Conservation (phyloP, 2,888 invertebrate species). For the Antheraea assamensis region DNA sequence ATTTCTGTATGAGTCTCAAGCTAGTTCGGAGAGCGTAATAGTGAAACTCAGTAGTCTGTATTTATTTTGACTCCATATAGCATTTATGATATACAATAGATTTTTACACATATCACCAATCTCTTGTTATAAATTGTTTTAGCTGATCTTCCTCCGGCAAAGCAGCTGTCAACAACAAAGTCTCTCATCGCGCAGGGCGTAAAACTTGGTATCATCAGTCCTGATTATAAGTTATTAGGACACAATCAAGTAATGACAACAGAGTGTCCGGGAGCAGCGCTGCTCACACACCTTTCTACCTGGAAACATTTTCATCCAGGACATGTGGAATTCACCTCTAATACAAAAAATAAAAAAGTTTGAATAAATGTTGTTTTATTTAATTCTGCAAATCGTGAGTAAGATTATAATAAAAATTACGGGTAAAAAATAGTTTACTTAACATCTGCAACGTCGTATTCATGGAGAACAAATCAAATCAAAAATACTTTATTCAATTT, state of each 20-base stretch:
- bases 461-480: too few relatives aligned
- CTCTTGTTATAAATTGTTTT: too few relatives aligned
- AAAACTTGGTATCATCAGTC: conserved; percentile 75
- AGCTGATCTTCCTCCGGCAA: conserved; percentile 82
- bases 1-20: too few relatives aligned
- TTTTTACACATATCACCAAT: too few relatives aligned
- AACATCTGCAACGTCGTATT: too few relatives aligned
- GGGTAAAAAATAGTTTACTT: too few relatives aligned
- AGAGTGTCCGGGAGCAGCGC: conserved; percentile 85
- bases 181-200: conserved; percentile 83
- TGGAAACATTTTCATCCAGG: conserved; percentile 81
- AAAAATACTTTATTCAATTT: too few relatives aligned
- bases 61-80: too few relatives aligned
- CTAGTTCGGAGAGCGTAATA: too few relatives aligned
- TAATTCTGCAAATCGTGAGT: not conserved
- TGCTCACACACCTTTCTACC: conserved; percentile 82
- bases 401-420: too few relatives aligned
- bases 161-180: conserved; percentile 80
- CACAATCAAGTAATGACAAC: conserved; percentile 80
- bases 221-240: conserved; percentile 84
- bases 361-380: conserved; percentile 1
- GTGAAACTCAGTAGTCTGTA: too few relatives aligned
- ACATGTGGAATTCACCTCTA: conserved; percentile 20
- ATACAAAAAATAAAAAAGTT: conserved; percentile 17
- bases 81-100: too few relatives aligned